A percentile compares a stretch with the other conserved stretches of the same genome.
Conservation (phyloP, 2,888 invertebrate genomes). For the Microchrysa polita region DNA sequence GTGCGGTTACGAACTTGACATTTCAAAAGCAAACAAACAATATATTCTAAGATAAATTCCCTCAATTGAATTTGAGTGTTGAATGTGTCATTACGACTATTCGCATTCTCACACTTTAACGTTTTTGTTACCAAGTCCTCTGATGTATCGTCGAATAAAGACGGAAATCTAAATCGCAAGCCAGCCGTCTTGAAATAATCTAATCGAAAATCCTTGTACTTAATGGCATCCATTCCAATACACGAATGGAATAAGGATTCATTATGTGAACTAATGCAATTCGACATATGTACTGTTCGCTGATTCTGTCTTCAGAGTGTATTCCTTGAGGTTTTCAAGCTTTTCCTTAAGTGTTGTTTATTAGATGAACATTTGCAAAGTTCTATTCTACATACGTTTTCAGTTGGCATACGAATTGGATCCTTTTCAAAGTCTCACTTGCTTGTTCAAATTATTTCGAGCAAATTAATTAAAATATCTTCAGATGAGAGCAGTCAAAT, state of each 20-base stretch:
- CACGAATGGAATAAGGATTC: slow-evolving; percentile 31
- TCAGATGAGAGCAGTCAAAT: slow-evolving; percentile 24
- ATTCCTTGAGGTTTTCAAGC: slow-evolving; percentile 19
- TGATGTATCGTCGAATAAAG: background rate
- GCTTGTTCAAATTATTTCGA: slow-evolving; percentile 25
- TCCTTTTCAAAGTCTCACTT: slow-evolving; percentile 25
- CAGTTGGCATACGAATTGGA: slow-evolving; percentile 12
- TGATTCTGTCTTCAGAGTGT: background rate
- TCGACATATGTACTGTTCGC: slow-evolving; percentile 30
- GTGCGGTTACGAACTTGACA: background rate
- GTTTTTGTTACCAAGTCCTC: background rate
- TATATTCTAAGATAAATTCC: slow-evolving; percentile 47
- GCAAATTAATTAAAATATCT: slow-evolving; percentile 50
- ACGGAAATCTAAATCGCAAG: slow-evolving; percentile 40
- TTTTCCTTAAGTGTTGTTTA: slow-evolving; percentile 47
- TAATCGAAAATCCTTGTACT: slow-evolving; percentile 49
- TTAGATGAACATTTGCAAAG: slow-evolving; percentile 29
- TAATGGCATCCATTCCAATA: slow-evolving; percentile 45
- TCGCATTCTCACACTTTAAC: slow-evolving; percentile 37
- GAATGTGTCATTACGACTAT: slow-evolving; percentile 43
- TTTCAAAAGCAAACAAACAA: slow-evolving; percentile 31
- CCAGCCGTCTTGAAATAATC: slow-evolving; percentile 47
- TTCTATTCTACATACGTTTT: slow-evolving; percentile 27
- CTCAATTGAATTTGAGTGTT: slow-evolving; percentile 49
- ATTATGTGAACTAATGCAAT: slow-evolving; percentile 49